phyloP scores from a whole-genome alignment of 2,888 invertebrate species.

The Cheilosia urbana region DNA sequence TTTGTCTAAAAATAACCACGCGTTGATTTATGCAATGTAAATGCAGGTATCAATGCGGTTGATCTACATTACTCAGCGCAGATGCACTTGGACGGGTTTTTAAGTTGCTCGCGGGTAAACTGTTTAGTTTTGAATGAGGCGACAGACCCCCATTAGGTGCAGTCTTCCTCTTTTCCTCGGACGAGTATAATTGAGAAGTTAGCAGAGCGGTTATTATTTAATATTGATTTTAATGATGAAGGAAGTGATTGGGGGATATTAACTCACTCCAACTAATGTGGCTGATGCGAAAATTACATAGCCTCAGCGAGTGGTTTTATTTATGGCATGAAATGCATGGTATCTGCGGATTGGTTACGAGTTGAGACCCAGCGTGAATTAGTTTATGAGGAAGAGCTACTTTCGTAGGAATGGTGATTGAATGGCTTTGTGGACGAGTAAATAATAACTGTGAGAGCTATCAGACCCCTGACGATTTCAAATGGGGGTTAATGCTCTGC shows the following conservation, averaged over 20 bases:
- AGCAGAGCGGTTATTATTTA: conserved; percentile 70
- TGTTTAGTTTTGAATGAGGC: conserved; percentile 44
- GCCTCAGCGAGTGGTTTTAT: conserved; percentile 8
- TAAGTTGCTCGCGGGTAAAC: conserved; percentile 26
- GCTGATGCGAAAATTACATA: conserved; percentile 69
- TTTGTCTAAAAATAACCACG: conserved; percentile 63
- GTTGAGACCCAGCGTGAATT: not conserved
- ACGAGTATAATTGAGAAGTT: conserved; percentile 67
- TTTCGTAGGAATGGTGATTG: not conserved
- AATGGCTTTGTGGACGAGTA: not conserved
- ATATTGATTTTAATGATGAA: conserved; percentile 73
- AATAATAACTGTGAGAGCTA: not conserved
- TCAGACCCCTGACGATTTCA: too few relatives aligned
- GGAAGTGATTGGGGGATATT: conserved; percentile 61
- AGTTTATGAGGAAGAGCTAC: not conserved
- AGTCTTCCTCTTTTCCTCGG: not conserved
- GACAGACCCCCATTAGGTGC: conserved; percentile 51
- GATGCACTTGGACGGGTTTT: conserved; percentile 34
- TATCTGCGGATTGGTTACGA: not conserved
- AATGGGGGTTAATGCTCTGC: too few relatives aligned
- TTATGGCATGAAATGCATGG: conserved; percentile 34
- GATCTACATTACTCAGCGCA: conserved; percentile 45
- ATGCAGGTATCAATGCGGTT: conserved; percentile 45
- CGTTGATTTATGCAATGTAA: conserved; percentile 54
- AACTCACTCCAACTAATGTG: conserved; percentile 46